These are phyloP conservation scores for Picathartes gymnocephalus DNA, from an alignment of 2,113 vertebrate species.

Conservation along the genomic window DNA sequence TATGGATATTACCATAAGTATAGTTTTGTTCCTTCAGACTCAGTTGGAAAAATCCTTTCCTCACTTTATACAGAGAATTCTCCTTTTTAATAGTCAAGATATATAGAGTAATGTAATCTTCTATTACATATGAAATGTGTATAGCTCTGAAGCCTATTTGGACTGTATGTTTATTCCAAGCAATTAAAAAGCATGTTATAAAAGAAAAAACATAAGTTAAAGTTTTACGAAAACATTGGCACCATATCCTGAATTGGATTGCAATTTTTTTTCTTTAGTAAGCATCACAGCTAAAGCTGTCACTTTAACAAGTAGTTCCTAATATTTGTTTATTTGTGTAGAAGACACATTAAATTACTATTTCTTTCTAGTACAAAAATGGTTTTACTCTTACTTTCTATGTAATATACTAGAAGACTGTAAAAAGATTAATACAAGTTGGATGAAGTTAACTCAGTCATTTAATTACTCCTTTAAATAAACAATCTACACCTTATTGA, in stretches of 20 bases:
- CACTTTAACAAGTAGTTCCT: neutral
- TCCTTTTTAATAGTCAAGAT: neutral
- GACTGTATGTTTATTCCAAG: neutral
- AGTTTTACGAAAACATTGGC: neutral
- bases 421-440: neutral
- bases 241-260: neutral
- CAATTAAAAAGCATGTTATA: neutral
- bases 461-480: conserved; percentile 62
- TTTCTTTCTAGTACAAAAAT: conserved; percentile 48
- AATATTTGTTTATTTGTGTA: conserved; percentile 3
- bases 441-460: conserved; percentile 26
- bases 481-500: conserved; percentile 20
- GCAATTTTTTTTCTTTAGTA: neutral
- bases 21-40: neutral
- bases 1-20: neutral
- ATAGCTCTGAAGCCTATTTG: neutral
- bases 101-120: neutral
- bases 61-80: neutral
- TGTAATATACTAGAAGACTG: neutral
- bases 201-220: neutral
- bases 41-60: neutral
- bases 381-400: conserved; percentile 61
- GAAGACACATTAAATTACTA: neutral
- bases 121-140: neutral
- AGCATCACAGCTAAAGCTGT: conserved; percentile 6